Percentiles rank a stretch among this genome's conserved stretches.
Conservation (phyloP, 2,113 vertebrate species). For the Misgurnus mizolepis region DNA sequence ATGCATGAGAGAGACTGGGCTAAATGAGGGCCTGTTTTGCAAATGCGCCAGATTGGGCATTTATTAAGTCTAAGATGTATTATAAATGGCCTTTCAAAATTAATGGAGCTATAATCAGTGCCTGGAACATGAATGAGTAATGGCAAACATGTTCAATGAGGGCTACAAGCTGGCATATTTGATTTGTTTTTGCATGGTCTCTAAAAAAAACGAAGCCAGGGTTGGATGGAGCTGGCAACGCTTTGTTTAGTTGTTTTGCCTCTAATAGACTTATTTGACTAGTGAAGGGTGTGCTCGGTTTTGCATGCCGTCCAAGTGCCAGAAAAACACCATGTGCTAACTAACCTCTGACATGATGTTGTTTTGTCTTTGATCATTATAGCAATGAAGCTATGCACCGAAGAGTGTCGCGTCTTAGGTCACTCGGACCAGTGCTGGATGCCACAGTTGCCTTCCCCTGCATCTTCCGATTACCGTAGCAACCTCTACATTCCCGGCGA, state of each 20-base stretch:
- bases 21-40: conserved; percentile 55
- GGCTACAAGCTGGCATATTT: conserved; percentile 75
- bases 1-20: conserved; percentile 59
- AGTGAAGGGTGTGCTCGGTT: conserved; percentile 54
- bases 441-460: conserved; percentile 85
- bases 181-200: conserved; percentile 77
- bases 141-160: conserved; percentile 67
- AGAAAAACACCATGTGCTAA: conserved; percentile 37
- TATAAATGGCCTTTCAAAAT: conserved; percentile 79
- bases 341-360: conserved; percentile 25
- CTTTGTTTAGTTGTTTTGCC: conserved; percentile 57
- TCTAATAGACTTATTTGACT: conserved; percentile 60
- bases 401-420: conserved; percentile 92
- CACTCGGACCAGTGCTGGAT: conserved; percentile 99
- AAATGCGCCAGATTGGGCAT: conserved; percentile 70
- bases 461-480: conserved; percentile 87
- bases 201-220: conserved; percentile 56
- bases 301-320: conserved; percentile 33
- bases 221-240: conserved; percentile 9
- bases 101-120: conserved; percentile 77
- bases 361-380: conserved; percentile 41
- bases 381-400: conserved; percentile 94
- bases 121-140: conserved; percentile 68
- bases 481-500: conserved; percentile 97
- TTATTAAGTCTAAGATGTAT: conserved; percentile 79